Evolutionary conservation across 2,113 vertebrate genomes (phyloP).

Genomic region (Strix aluco): DNA sequence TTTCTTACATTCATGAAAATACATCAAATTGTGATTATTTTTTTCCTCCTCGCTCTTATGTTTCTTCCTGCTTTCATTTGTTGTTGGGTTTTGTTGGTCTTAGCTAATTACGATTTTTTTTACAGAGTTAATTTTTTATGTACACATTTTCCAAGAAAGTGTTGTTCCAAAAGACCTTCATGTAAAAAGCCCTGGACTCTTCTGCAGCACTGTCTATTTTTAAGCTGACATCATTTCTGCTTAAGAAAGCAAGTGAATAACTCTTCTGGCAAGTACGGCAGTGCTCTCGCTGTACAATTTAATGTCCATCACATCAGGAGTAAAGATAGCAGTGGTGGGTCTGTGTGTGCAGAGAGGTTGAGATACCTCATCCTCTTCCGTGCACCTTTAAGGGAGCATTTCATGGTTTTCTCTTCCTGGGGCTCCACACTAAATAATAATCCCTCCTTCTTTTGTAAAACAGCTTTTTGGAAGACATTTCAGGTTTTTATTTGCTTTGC

Average conservation of each 20-base stretch:
- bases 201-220: background rate
- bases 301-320: accelerated
- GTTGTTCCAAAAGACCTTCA: background rate
- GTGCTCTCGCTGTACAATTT: too few relatives aligned
- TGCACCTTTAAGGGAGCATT: background rate
- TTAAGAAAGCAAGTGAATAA: background rate
- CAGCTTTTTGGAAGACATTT: background rate
- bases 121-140: background rate
- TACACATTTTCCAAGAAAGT: background rate
- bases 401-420: background rate
- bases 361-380: background rate
- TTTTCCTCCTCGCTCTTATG: background rate
- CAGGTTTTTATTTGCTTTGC: background rate
- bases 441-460: background rate
- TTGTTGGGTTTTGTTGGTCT: background rate
- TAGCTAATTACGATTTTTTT: background rate
- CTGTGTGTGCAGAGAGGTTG: background rate
- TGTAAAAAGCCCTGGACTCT: background rate
- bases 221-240: background rate
- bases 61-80: background rate
- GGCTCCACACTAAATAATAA: background rate
- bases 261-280: background rate
- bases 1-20: background rate
- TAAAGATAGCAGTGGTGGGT: background rate
- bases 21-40: background rate